phyloP scores from a whole-genome alignment of 2,113 vertebrate species.

The Edolisoma coerulescens region DNA sequence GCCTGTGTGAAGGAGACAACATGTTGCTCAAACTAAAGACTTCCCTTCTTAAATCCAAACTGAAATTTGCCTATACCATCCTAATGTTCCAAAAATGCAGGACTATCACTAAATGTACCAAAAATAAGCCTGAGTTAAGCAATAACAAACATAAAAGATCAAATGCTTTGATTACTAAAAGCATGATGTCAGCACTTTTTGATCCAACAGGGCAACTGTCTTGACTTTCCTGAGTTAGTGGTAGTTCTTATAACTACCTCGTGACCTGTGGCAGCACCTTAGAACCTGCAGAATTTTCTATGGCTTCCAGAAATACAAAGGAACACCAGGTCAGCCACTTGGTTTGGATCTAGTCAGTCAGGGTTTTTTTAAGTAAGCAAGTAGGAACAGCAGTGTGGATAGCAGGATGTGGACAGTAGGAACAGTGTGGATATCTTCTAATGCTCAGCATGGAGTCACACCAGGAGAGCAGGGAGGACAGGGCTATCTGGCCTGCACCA shows the following conservation, averaged over 20 bases:
- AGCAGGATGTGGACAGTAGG: background rate
- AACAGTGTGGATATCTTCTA: fast-evolving
- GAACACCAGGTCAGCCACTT: background rate
- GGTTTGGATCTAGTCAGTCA: too few relatives aligned
- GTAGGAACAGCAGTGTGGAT: fast-evolving
- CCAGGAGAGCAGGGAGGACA: background rate
- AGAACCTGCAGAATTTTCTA: background rate
- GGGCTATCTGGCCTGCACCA: background rate
- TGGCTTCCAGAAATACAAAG: background rate
- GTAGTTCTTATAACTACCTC: fast-evolving
- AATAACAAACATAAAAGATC: background rate
- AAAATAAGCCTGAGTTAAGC: background rate
- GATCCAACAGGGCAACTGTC: background rate
- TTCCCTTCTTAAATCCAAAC: background rate
- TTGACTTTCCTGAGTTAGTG: background rate
- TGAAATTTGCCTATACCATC: background rate
- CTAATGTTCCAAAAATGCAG: fast-evolving
- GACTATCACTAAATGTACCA: background rate
- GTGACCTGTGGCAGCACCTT: background rate
- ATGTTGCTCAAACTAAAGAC: background rate
- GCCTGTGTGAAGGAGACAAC: background rate
- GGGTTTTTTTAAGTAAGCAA: background rate
- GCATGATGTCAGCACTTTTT: background rate
- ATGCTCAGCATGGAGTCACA: background rate
- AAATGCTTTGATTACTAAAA: background rate